phyloP scores from a whole-genome alignment of 2,113 vertebrate species.

The Melanerpes aurifrons region DNA sequence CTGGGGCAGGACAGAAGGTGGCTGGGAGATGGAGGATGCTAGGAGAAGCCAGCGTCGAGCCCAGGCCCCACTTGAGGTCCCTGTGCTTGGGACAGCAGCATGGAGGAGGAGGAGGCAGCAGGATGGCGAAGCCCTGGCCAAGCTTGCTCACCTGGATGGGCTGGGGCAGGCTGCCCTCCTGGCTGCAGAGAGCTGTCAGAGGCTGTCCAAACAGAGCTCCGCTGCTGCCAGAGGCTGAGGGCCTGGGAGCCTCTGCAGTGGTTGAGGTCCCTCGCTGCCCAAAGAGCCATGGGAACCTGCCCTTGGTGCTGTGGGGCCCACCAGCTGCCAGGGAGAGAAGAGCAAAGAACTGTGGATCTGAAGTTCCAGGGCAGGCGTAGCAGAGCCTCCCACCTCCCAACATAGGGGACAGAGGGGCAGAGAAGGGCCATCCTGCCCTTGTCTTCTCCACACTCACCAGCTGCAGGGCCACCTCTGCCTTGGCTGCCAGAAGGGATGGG shows the following conservation, averaged over 20 bases:
- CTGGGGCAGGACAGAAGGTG: not conserved
- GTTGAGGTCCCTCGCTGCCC: fast-evolving
- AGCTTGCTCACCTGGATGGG: not conserved
- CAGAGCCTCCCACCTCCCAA: not conserved
- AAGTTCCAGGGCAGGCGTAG: not conserved
- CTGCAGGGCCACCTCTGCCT: not conserved
- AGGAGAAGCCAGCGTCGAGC: not conserved
- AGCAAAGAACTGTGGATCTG: not conserved
- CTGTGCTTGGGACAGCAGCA: not conserved
- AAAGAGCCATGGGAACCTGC: not conserved
- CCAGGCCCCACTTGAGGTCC: no score
- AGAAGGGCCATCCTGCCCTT: not conserved
- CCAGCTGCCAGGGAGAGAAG: not conserved
- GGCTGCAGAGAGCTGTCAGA: not conserved
- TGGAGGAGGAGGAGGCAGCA: not conserved
- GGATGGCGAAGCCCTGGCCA: not conserved
- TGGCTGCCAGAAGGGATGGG: not conserved
- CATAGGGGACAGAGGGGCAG: no score
- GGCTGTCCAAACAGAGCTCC: not conserved
- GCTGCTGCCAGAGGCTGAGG: not conserved
- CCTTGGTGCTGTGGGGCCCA: not conserved
- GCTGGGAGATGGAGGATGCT: not conserved
- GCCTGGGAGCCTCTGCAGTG: not conserved
- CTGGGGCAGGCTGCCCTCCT: not conserved
- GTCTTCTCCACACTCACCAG: not conserved